Percentiles rank a stretch among this genome's conserved stretches.
Evolutionary conservation across 1,140 invertebrate species (phyloP).

Genomic region (Lepidurus packardi): DNA sequence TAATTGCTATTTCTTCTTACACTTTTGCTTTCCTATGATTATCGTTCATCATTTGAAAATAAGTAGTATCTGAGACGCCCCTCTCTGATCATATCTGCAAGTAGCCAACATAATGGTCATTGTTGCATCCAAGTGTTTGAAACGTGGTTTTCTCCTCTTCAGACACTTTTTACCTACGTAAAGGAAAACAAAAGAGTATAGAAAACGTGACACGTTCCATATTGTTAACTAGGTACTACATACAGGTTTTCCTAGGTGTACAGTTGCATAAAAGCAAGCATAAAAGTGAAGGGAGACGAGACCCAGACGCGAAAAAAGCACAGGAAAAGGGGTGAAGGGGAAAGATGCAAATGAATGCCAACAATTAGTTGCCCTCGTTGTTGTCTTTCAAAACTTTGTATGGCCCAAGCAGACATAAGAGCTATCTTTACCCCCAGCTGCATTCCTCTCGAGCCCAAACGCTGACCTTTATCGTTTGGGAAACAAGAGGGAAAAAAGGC

Average conservation of each 20-base stretch:
- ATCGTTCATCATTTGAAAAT: not conserved
- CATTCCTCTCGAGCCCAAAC: not conserved
- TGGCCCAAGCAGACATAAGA: not conserved
- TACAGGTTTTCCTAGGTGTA: too few relatives aligned
- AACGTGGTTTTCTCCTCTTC: too few relatives aligned
- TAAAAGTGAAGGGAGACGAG: not conserved
- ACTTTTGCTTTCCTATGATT: not conserved
- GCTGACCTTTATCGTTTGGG: not conserved
- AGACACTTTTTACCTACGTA: too few relatives aligned
- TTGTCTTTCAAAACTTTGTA: not conserved
- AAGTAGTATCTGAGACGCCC: not conserved
- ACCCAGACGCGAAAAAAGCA: not conserved
- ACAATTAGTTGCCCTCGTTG: not conserved
- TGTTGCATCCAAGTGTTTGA: not conserved
- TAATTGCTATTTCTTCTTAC: not conserved
- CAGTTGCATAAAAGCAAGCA: not conserved
- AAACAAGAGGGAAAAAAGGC: not conserved
- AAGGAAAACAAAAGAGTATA: too few relatives aligned
- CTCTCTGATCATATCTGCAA: not conserved
- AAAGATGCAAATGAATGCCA: not conserved
- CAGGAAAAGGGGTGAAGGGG: not conserved
- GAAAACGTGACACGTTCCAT: too few relatives aligned
- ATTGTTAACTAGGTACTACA: too few relatives aligned
- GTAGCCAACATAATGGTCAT: not conserved
- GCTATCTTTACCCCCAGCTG: not conserved